Base-by-base conservation (phyloP, 2,113 vertebrate genomes). In the Phaethon lepturus region DNA sequence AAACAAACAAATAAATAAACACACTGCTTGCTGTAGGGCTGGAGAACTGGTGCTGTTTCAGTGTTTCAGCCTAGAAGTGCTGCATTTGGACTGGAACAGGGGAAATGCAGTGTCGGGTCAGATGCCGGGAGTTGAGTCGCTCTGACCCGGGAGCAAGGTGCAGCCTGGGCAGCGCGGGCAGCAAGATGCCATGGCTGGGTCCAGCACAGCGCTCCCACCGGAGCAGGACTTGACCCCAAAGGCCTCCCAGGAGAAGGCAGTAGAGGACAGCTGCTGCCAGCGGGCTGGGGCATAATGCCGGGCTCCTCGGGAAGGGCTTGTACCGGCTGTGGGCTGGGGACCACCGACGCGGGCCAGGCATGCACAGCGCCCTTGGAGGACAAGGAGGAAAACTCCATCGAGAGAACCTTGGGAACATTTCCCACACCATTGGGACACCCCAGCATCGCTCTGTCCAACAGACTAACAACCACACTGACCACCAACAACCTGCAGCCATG, bases 1-100 rank as follows among this genome's bases (percentile, higher is more conserved):
- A 83, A 85, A 86, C 85, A 83, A 85, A 86, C 85, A 95, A 94
- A 95, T 83, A 93, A 90, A 86, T 44, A 79, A 77, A 11, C 83
- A 77, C 49, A 40, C 17, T 63, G 76, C 71, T 86, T 82, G 74
- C 49, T 75, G 8, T 14, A 69, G 52, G 38, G 81, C 24, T 93
- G 69, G 49, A 84, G 49, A 80, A 52, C 45, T 53, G 60, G 42
- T 89, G 73, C 66, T 72, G 85, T 56, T 72, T 86, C 69, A 95
- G 95, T 71, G 66, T 66, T 90, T 87, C 83, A 92, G 82, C 40
- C 55, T 25, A 78, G 38, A 38, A 94, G 71, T 69, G 87, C 74
- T 53, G 40, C 38, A 29, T 80, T 83, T 64, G 50, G 67, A 55
- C 69, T 25, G 72, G 19, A 83, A 74, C 0, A 40, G 13, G 25